A percentile compares a stretch with the other conserved stretches of the same genome.
Conservation (phyloP, 2,113 vertebrate species). For the Burhinus oedicnemus region DNA sequence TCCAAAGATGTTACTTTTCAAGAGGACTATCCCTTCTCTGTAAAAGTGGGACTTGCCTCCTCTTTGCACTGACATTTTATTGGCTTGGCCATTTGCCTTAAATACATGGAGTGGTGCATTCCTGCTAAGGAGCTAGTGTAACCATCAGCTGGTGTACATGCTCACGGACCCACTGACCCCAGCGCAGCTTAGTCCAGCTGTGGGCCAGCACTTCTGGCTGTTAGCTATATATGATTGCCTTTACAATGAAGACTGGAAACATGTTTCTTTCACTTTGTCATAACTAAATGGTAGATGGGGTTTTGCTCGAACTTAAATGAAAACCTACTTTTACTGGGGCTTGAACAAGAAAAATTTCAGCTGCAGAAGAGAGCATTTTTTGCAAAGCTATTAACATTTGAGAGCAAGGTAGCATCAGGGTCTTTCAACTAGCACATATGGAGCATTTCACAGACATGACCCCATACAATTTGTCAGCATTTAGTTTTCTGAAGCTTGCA, state of each 20-base stretch:
- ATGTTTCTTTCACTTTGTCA: neutral
- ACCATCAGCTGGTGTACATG: neutral
- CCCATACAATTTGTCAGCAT: neutral
- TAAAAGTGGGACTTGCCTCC: neutral
- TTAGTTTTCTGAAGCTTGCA: neutral
- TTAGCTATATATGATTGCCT: neutral
- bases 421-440: neutral
- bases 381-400: neutral
- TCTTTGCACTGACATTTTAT: neutral
- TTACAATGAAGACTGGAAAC: neutral
- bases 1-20: neutral
- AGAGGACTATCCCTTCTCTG: too few species aligned
- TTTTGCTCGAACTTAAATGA: neutral
- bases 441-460: neutral
- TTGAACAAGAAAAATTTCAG: neutral
- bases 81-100: neutral
- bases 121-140: rapidly evolving
- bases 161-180: neutral
- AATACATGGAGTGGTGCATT: neutral
- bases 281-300: neutral
- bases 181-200: rapidly evolving
- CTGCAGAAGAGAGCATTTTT: neutral
- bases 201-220: neutral
- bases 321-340: neutral
- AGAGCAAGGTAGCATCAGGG: neutral